These are phyloP conservation scores for Camponotus floridanus DNA, from an alignment of 1,140 invertebrate species.

Conservation along the genomic window DNA sequence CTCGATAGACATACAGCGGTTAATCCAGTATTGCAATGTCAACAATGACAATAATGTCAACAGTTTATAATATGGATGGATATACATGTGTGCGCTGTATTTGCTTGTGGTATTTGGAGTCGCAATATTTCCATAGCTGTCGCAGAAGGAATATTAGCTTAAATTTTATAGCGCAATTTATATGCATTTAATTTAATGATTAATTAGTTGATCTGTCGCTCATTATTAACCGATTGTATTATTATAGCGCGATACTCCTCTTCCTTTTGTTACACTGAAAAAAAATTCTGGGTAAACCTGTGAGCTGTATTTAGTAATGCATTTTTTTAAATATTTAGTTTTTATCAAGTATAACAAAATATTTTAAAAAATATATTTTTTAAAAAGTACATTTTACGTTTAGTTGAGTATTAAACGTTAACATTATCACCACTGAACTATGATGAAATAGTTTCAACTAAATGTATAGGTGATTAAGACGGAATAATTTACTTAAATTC, in stretches of 20 bases:
- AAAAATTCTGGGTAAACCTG: too few relatives aligned
- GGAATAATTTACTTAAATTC: too few relatives aligned
- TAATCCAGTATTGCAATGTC: constrained; percentile 6
- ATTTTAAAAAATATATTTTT: too few relatives aligned
- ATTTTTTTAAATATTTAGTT: too few relatives aligned
- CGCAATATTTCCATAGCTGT: constrained; percentile 21
- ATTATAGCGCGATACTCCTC: too few relatives aligned
- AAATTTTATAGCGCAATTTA: constrained; percentile 6
- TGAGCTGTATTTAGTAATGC: too few relatives aligned
- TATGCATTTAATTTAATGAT: constrained; percentile 22
- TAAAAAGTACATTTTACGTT: too few relatives aligned
- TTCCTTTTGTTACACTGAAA: background rate
- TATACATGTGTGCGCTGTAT: background rate
- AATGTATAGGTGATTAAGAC: too few relatives aligned
- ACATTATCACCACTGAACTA: too few relatives aligned
- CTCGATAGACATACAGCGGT: background rate
- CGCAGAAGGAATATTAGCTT: background rate
- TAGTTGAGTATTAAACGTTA: too few relatives aligned
- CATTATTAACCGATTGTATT: background rate
- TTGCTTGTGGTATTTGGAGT: background rate
- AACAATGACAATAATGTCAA: constrained; percentile 33
- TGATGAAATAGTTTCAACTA: too few relatives aligned
- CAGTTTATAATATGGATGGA: constrained; percentile 33
- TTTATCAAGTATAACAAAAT: too few relatives aligned
- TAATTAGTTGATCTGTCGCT: background rate